These are phyloP conservation scores for Zoanthus solanderi DNA, from an alignment of 92 coral and sea anemone species.

Conservation along the genomic window DNA sequence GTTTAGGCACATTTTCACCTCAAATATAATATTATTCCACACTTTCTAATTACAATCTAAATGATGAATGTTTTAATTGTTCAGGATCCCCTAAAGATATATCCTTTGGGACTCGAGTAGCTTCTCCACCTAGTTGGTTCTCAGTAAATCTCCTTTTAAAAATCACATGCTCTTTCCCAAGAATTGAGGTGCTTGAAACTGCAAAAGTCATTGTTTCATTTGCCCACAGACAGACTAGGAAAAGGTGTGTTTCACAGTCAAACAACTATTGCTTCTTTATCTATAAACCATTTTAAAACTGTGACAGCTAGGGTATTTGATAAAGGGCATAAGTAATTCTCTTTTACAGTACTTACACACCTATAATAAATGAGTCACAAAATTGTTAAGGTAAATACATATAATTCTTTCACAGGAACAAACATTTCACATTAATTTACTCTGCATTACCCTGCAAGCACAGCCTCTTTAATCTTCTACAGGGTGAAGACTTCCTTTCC, in stretches of 20 bases:
- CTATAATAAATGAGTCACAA: too few species aligned
- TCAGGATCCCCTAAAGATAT: not conserved
- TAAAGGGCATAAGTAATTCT: conserved; percentile 1
- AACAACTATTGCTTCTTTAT: not conserved
- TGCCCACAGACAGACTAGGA: not conserved
- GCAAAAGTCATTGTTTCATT: too few species aligned
- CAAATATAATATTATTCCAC: too few species aligned
- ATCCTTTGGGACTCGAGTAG: not conserved
- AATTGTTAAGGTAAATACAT: too few species aligned
- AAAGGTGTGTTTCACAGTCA: not conserved
- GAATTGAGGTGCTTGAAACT: not conserved
- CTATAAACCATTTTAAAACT: not conserved
- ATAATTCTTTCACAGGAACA: too few species aligned
- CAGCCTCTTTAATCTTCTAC: too few species aligned
- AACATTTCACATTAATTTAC: too few species aligned
- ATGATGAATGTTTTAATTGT: not conserved
- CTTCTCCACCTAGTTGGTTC: not conserved
- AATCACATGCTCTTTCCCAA: too few species aligned
- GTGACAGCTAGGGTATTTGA: not conserved
- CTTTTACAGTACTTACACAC: too few species aligned
- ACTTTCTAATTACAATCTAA: not conserved
- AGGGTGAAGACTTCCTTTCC: too few species aligned
- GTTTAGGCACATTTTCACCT: too few species aligned
- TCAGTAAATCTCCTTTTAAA: not conserved
- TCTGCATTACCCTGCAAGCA: too few species aligned